These are phyloP conservation scores for Barbus barbus DNA, from an alignment of 2,113 vertebrate genomes.

Conservation along the genomic window DNA sequence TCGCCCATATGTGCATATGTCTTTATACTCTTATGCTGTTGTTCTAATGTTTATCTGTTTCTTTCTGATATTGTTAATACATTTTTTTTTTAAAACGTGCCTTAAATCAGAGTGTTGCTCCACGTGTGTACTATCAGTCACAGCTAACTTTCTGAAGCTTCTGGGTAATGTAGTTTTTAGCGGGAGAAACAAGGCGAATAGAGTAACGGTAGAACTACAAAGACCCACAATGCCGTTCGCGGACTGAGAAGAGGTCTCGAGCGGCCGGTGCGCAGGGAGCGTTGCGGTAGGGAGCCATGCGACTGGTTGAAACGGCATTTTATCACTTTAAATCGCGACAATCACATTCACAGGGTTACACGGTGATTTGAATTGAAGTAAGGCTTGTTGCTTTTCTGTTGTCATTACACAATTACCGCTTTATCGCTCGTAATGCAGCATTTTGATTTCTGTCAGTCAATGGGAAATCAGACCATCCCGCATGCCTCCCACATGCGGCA, in stretches of 20 bases:
- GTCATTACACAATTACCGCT: background rate
- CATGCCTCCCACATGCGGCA: background rate
- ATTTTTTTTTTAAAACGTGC: no score
- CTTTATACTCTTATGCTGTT: no score
- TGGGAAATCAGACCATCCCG: background rate
- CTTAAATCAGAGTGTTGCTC: no score
- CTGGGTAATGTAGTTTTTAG: constrained; percentile 33
- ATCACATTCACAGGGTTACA: background rate
- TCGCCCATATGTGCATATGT: no score
- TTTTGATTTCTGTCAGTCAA: background rate
- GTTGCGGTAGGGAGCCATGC: constrained; percentile 4
- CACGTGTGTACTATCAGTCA: constrained; percentile 40
- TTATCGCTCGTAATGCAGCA: background rate
- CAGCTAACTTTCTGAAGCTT: background rate
- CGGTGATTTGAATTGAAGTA: constrained; percentile 13
- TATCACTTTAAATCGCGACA: background rate
- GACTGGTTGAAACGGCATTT: background rate
- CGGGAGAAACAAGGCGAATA: accelerated
- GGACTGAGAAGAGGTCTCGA: background rate
- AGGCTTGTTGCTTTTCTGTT: constrained; percentile 10
- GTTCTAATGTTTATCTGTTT: no score
- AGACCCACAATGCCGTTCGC: constrained; percentile 39
- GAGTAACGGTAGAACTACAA: constrained; percentile 5
- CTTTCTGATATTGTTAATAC: no score
- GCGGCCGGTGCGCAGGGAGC: constrained; percentile 14